Base-by-base conservation (phyloP, 2,113 vertebrate species). In the Lipotes vexillifer region DNA sequence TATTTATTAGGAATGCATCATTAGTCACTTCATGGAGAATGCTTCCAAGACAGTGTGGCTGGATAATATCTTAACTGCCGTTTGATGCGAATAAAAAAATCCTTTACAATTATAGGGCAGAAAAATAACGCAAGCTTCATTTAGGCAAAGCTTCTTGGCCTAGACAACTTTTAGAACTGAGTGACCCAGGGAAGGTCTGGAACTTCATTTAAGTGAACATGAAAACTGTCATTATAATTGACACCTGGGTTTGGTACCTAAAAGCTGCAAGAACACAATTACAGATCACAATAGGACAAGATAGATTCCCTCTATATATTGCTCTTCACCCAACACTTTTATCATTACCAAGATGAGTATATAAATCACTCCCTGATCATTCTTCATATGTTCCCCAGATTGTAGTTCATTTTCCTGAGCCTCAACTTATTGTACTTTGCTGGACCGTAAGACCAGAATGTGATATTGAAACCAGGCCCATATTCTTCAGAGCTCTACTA, bases 371-470 rank as follows among this genome's bases (percentile, higher is more conserved):
- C 63, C 41, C 21, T 46, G 66, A 88, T 97, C 83, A 78, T 88
- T 93, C 97, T 96, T 98, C 97, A 98, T 93, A 65, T 98, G 98
- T 95, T 96, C 55, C 84, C 96, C 97, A 98, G 97, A 98, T 96
- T 97, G 97, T 55, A 95, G 96, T 68, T 97, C 69, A 18, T 96
- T 96, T 97, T 96, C 59, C 92, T 33, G 61, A 96, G 69, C 93
- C 84, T 88, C 78, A 77, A 66, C 72, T 95, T 87, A 87, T 23
- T 90, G 63, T 3, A 41, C 82, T 89, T 72, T n/a, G 74, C 87
- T 93, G 80, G 96, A 88, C 92, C 21, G 10, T 23, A 21, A 77
- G 97, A 81, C 80, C 68, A 84, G 57, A 84, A 52, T 31, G 27
- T 68, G 78, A 90, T 94, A 93, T 81, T 97, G 77, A 96, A 97